These are phyloP conservation scores for Halictus quadricinctus DNA, from an alignment of 2,888 invertebrate species.

Conservation along the genomic window DNA sequence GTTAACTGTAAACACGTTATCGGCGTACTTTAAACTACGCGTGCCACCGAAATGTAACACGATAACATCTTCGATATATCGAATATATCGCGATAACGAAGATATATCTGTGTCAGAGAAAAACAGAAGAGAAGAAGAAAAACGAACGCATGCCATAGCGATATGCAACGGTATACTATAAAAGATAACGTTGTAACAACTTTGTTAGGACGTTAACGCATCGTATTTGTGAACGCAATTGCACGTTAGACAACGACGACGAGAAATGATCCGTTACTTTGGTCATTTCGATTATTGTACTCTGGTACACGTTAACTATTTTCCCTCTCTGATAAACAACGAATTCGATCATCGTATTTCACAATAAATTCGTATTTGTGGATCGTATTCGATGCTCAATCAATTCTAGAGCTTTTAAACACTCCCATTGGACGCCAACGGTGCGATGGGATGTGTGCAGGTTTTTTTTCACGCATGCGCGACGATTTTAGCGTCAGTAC, in stretches of 20 bases:
- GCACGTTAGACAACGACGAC: background rate
- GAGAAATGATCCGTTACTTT: background rate
- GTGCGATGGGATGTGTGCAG: too few species aligned
- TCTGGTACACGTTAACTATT: background rate
- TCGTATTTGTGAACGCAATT: background rate
- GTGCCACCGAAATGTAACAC: background rate
- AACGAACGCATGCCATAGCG: background rate
- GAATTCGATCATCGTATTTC: background rate
- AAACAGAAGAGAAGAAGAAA: background rate
- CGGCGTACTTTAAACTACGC: constrained; percentile 18
- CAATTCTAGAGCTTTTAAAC: background rate
- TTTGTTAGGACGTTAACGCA: background rate
- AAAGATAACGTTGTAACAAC: background rate
- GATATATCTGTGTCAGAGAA: background rate
- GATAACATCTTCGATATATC: too few species aligned
- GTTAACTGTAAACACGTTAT: constrained; percentile 16
- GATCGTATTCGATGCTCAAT: background rate
- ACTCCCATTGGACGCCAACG: constrained; percentile 9
- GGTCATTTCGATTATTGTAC: background rate
- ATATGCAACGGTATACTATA: background rate
- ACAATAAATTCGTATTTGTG: background rate
- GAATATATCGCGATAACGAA: background rate
- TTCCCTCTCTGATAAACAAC: background rate
- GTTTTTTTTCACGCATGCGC: too few species aligned
- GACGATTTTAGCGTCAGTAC: too few species aligned